Conservation (phyloP, 2,113 vertebrate genomes). For the Zeus faber region DNA sequence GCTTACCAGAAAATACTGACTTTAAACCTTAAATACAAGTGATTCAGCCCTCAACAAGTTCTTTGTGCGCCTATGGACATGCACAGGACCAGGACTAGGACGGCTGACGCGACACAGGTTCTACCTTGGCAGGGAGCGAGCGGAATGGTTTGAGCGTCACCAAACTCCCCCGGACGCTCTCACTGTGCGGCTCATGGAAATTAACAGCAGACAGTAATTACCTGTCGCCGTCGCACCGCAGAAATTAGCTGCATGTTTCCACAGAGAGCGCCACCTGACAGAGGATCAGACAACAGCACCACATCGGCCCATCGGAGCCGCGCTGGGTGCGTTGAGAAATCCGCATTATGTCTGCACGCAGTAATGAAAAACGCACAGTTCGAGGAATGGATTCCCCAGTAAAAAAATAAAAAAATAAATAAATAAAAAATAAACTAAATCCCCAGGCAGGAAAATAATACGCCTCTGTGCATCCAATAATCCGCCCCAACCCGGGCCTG, state of each 20-base stretch:
- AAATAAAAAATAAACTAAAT: no score
- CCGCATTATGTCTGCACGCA: constrained; percentile 56
- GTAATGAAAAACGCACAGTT: constrained; percentile 65
- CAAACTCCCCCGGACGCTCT: no score
- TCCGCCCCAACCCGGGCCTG: constrained; percentile 63
- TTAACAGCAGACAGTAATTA: no score
- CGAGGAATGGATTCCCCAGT: constrained; percentile 65
- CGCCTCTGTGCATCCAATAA: constrained; percentile 68
- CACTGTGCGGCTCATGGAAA: no score
- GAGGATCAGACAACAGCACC: constrained; percentile 12
- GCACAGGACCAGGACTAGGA: background rate
- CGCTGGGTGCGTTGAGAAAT: constrained; percentile 41
- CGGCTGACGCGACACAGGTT: background rate
- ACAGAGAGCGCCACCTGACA: constrained; percentile 40
- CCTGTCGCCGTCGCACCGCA: no score
- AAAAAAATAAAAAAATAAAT: constrained; percentile 54
- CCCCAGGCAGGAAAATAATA: constrained; percentile 69
- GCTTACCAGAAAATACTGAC: constrained; percentile 68
- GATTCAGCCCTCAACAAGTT: constrained; percentile 53
- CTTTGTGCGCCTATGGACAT: constrained; percentile 10
- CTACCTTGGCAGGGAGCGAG: background rate
- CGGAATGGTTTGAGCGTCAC: no score
- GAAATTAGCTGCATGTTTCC: constrained; percentile 51
- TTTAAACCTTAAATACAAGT: constrained; percentile 43
- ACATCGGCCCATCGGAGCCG: constrained; percentile 42